These are phyloP conservation scores for Carposina sasakii DNA, from an alignment of 1,140 invertebrate species.

Conservation along the genomic window DNA sequence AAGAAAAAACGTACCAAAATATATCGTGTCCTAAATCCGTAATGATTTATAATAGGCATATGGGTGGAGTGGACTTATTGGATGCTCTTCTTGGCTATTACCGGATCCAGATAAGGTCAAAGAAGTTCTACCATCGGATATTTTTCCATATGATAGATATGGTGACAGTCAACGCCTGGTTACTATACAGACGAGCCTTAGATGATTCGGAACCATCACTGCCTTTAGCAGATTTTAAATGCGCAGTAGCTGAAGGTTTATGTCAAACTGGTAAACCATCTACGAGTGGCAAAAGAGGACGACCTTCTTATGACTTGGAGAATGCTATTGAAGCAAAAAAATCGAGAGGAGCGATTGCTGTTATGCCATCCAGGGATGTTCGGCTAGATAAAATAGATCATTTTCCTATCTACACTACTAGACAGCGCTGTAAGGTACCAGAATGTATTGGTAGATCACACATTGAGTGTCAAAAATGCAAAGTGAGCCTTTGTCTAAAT, in stretches of 20 bases:
- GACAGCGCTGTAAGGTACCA: too few species aligned
- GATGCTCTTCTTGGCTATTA: slow-evolving; percentile 28
- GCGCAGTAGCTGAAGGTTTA: slow-evolving; percentile 14
- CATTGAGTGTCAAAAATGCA: too few species aligned
- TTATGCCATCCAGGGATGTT: too few species aligned
- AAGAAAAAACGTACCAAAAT: slow-evolving; percentile 17
- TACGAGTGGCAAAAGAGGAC: too few species aligned
- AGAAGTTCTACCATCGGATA: slow-evolving; percentile 31
- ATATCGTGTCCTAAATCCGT: slow-evolving; percentile 21
- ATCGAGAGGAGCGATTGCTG: too few species aligned
- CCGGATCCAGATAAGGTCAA: slow-evolving; percentile 23
- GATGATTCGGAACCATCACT: slow-evolving; percentile 2
- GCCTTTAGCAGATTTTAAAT: slow-evolving; percentile 20
- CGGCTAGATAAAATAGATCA: too few species aligned
- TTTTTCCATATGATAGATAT: slow-evolving; percentile 28
- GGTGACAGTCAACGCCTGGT: slow-evolving; percentile 8
- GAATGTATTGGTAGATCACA: too few species aligned
- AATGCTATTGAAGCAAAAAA: too few species aligned
- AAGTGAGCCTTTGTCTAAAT: too few species aligned
- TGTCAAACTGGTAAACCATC: too few species aligned
- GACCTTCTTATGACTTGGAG: too few species aligned
- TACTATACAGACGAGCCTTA: slow-evolving; percentile 1
- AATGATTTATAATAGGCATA: slow-evolving; percentile 39
- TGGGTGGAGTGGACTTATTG: slow-evolving; percentile 47
- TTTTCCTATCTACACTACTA: too few species aligned